Evolutionary conservation across 2,888 invertebrate genomes (phyloP).

Genomic region (Bimastos eiseni): DNA sequence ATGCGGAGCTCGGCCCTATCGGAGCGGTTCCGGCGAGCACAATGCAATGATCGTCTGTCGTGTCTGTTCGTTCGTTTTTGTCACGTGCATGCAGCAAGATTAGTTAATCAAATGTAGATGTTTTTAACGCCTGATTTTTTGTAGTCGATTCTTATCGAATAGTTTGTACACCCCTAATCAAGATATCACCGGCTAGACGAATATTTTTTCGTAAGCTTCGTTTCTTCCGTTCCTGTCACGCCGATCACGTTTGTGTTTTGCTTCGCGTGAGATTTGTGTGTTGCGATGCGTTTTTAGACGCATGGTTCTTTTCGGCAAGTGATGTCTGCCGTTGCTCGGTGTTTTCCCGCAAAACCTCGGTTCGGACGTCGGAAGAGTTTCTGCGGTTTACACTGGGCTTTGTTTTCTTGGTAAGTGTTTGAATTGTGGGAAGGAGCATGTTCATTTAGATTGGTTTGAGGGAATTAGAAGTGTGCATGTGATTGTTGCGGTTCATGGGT

Average conservation of each 20-base stretch:
- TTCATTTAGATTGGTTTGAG: not conserved
- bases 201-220: slow-evolving; percentile 3
- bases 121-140: slow-evolving; percentile 8
- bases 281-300: not conserved
- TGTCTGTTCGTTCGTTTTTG: not conserved
- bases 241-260: not conserved
- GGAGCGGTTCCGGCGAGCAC: slow-evolving; percentile 70
- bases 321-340: not conserved
- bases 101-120: slow-evolving; percentile 25
- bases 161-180: slow-evolving; percentile 6
- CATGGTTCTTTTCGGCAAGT: not conserved
- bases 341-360: not conserved
- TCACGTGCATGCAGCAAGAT: not conserved
- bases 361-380: not conserved
- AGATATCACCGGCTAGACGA: not conserved
- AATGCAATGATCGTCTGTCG: not conserved
- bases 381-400: not conserved
- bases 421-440: not conserved
- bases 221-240: not conserved
- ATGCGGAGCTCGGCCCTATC: slow-evolving; percentile 72
- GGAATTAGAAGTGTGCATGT: not conserved
- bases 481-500: not conserved
- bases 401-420: not conserved
- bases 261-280: not conserved
- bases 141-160: not conserved